Base-by-base conservation (phyloP, 2,888 invertebrate species). In the Eupithecia pulchellata region DNA sequence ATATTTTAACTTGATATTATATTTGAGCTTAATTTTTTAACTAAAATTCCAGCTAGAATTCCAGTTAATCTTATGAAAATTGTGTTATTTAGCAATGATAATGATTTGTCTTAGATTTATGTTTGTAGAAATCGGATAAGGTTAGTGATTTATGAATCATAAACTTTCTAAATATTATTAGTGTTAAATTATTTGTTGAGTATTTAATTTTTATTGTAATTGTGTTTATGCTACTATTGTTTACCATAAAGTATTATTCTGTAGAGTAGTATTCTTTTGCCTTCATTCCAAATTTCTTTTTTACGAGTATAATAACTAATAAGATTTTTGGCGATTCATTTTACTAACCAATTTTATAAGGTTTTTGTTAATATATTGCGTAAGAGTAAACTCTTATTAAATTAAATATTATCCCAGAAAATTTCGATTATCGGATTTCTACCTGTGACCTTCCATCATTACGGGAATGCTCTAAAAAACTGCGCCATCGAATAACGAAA, bases 221-320 rank as follows among this genome's bases (percentile, higher is more conserved):
- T 58, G 57, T 55, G 25, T 58, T 61, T 64, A 66, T 64, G 55
- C 42, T 57, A 68, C 75, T 75, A 65, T 75, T 75, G 71, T 86
- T 90, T 90, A 89, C 89, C 89, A 78, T 81, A 81, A 87, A 90
- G 89, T 89, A 90, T 90, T 89, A 89, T 78, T 75, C 75, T 70
- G 79, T 89, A 89, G 89, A 82, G 73, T 89, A 89, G 87, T 80
- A 72, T 68, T 62, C 55, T 61, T 69, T 29, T 68, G 73, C 17
- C 3, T 20, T 29, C 34, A 66, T 63, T 63, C 47, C 30, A 14
- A 47, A 36, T 14, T 61, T 47, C 20, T 42, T 47, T 20, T 20
- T 47, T n/a, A 20, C 20, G n/a, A 47, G 20, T 20, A 42, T 14
- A 17, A 2, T 6, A n/a, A 3, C n/a, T 42, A 8, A n/a, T n/a